A percentile compares a stretch with the other conserved stretches of the same genome.
Conservation (phyloP, 2,113 vertebrate genomes). For the Cinclus mexicanus region DNA sequence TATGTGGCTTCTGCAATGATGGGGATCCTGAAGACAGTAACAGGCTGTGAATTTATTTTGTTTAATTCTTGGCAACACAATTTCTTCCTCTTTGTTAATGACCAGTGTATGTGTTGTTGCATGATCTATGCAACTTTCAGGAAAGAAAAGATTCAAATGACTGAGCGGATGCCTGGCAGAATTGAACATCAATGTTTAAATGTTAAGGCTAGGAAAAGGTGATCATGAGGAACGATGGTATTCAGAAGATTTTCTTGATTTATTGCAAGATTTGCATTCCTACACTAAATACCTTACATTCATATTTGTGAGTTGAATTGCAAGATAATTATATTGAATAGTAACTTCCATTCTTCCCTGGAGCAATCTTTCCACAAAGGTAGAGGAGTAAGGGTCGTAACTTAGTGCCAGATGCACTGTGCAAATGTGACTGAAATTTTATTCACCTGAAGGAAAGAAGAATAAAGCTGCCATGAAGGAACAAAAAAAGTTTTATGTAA, state of each 20-base stretch:
- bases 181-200: background rate
- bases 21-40: background rate
- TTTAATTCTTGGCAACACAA: background rate
- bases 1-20: background rate
- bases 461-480: background rate
- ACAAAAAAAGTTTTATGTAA: background rate
- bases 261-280: background rate
- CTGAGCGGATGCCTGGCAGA: background rate
- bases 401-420: background rate
- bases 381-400: background rate
- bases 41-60: background rate
- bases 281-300: background rate
- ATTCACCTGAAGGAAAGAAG: background rate
- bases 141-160: background rate
- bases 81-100: background rate
- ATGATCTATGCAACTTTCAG: background rate
- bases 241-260: background rate
- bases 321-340: background rate
- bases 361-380: background rate
- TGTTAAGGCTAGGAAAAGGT: background rate
- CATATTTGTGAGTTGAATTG: background rate
- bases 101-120: background rate
- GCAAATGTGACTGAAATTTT: background rate
- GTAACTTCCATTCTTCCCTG: background rate
- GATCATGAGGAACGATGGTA: background rate